Evolutionary conservation across 2,113 vertebrate genomes (phyloP).

Genomic region (Cheilinus undulatus): DNA sequence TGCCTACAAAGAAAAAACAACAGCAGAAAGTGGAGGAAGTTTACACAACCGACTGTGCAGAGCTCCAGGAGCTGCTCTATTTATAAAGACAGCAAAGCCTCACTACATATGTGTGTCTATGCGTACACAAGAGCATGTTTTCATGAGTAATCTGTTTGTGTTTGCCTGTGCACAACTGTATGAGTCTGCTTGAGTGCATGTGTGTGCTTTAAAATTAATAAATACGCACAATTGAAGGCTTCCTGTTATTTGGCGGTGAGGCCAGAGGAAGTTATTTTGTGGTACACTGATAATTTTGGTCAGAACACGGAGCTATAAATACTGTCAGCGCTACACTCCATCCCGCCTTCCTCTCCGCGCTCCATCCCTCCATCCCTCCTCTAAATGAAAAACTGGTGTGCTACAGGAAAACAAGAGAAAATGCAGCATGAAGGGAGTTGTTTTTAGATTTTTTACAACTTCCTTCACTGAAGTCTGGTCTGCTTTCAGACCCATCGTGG

Average conservation of each 20-base stretch:
- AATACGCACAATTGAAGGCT: slow-evolving; percentile 86
- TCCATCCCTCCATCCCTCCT: slow-evolving; percentile 57
- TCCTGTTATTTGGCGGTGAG: slow-evolving; percentile 87
- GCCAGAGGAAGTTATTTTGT: slow-evolving; percentile 87
- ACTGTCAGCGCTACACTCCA: slow-evolving; percentile 76
- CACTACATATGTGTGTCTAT: slow-evolving; percentile 48
- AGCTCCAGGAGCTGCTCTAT: slow-evolving; percentile 76
- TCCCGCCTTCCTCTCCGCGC: slow-evolving; percentile 62
- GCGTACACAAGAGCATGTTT: slow-evolving; percentile 33
- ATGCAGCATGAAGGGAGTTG: slow-evolving; percentile 68
- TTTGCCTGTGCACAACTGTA: slow-evolving; percentile 26
- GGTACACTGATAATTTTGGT: slow-evolving; percentile 88
- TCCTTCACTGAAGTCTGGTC: slow-evolving; percentile 23
- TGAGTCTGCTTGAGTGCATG: neutral
- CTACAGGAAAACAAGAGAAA: slow-evolving; percentile 72
- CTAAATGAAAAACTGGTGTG: slow-evolving; percentile 75
- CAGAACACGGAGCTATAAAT: slow-evolving; percentile 86
- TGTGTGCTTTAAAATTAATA: slow-evolving; percentile 82
- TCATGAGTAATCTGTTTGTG: slow-evolving; percentile 40
- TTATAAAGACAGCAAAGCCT: slow-evolving; percentile 80
- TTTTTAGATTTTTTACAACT: slow-evolving; percentile 71
- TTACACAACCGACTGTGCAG: slow-evolving; percentile 74
- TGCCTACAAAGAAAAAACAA: slow-evolving; percentile 57
- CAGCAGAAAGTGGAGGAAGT: slow-evolving; percentile 77
- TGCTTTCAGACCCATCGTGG: slow-evolving; percentile 38